Percentiles rank a stretch among this genome's conserved stretches.
Conservation (phyloP, 2,888 invertebrate species). For the Galeruca laticollis region DNA sequence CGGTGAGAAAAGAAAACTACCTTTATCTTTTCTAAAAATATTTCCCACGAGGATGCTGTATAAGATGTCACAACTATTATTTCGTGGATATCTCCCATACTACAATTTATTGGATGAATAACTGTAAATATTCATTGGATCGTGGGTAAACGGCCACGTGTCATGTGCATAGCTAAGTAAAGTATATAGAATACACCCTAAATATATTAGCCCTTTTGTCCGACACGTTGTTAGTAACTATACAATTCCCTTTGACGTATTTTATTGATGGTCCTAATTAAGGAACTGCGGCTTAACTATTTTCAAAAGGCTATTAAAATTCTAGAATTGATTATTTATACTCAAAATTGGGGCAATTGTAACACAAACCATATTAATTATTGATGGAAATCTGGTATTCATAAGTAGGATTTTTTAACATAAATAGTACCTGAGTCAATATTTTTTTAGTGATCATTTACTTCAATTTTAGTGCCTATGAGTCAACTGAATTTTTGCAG, state of each 20-base stretch:
- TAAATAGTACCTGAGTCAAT: too few species aligned
- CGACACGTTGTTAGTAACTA: conserved; percentile 38
- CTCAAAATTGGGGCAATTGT: not conserved
- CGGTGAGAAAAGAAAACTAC: too few species aligned
- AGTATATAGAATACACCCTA: conserved; percentile 35
- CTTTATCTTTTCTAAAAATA: too few species aligned
- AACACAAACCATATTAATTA: not conserved
- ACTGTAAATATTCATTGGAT: conserved; percentile 53
- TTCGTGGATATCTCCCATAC: conserved; percentile 8
- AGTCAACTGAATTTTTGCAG: too few species aligned
- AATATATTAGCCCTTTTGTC: conserved; percentile 46
- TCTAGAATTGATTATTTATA: conserved; percentile 11
- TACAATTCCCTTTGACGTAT: conserved; percentile 46
- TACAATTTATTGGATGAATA: conserved; percentile 25
- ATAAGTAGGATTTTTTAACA: too few species aligned
- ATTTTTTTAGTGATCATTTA: too few species aligned
- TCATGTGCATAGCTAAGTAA: conserved; percentile 39
- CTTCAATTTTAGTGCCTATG: too few species aligned
- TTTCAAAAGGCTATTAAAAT: conserved; percentile 44
- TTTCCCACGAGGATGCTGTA: too few species aligned
- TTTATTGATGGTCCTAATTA: conserved; percentile 51
- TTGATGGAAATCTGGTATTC: too few species aligned
- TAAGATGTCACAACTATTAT: conserved; percentile 5
- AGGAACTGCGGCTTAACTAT: conserved; percentile 38
- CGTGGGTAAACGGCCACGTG: conserved; percentile 54